Base-by-base conservation (phyloP, 2,888 invertebrate species). In the Epinotia nisella region DNA sequence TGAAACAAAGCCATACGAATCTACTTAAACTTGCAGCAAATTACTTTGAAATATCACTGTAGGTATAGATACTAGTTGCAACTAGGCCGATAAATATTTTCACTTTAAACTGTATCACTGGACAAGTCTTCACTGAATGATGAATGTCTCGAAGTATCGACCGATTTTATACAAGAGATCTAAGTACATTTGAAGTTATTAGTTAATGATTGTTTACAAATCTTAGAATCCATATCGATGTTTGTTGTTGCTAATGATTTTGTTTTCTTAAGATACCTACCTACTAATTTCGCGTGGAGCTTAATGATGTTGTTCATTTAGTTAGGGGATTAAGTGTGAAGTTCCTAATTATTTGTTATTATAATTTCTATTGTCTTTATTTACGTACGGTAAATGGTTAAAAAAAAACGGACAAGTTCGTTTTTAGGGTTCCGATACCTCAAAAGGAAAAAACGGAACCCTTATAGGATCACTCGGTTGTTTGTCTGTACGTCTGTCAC, bases 11-110 rank as follows among this genome's bases (percentile, higher is more conserved):
- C 68, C 62, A 51, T 68, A 62, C 68, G 75, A 73, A 74, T 84
- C 72, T 87, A 84, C 85, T 87, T 85, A 69, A 78, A 79, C 81
- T 78, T 19, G 21, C 19, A 11, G 24, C 68, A 58, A 62, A 62
- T 19, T 0, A 11, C 11, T 35, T 35, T 35, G 9, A 35, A 35
- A 35, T 35, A 9, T 35, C 35, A 35, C 35, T 35, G 35, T 35
- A 29, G 21, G 1, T 24, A 2, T 24, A 24, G 2, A 1, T 29
- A 29, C 4, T 35, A 29, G 5, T 29, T 29, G 29, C 7, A 29
- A 29, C 29, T 35, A 1, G 35, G 35, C 35, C 35, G 35, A 7
- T 35, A 7, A 35, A 29, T 9, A 35, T 49, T n/a, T 49, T n/a
- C 10, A 29, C 49, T 35, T 51, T 49, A 7, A 64, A 41, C 24